A percentile compares a stretch with the other conserved stretches of the same genome.
phyloP scores from a whole-genome alignment of 2,113 vertebrate species.

The Forbesichthys papilliferus region DNA sequence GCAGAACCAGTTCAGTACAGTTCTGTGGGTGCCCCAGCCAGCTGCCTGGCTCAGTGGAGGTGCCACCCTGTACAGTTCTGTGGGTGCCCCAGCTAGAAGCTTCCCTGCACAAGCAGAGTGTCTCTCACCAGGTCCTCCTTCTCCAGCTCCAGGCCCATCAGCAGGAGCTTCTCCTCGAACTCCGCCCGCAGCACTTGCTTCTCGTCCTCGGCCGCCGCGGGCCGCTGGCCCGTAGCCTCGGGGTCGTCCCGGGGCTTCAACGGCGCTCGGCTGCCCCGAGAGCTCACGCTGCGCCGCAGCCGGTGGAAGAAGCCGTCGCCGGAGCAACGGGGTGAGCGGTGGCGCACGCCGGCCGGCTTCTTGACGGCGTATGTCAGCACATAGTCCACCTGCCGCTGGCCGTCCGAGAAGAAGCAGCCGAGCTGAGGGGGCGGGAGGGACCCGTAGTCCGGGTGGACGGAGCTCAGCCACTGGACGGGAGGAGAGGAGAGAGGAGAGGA shows the following conservation, averaged over 20 bases:
- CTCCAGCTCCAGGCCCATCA: slow-evolving; percentile 92
- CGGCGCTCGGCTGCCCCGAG: slow-evolving; percentile 52
- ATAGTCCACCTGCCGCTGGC: slow-evolving; percentile 88
- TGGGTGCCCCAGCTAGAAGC: not conserved
- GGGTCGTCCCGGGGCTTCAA: slow-evolving; percentile 74
- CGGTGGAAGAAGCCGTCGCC: slow-evolving; percentile 54
- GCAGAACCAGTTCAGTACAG: too few relatives aligned
- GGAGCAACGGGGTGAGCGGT: slow-evolving; percentile 53
- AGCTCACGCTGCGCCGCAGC: slow-evolving; percentile 67
- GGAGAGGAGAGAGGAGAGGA: not conserved
- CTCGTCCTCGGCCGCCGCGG: slow-evolving; percentile 86
- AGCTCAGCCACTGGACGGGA: slow-evolving; percentile 79
- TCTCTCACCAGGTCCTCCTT: slow-evolving; percentile 83
- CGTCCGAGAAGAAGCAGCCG: slow-evolving; percentile 88
- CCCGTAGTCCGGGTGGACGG: slow-evolving; percentile 73
- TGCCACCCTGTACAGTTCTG: not conserved
- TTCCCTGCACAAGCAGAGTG: not conserved
- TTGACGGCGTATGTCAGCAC: slow-evolving; percentile 90
- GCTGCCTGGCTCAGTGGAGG: too few relatives aligned
- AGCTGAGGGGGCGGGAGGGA: slow-evolving; percentile 65
- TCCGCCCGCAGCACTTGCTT: slow-evolving; percentile 85
- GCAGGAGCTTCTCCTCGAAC: slow-evolving; percentile 88
- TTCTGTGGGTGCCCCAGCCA: not conserved
- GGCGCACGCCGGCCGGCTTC: slow-evolving; percentile 67
- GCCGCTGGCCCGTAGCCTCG: slow-evolving; percentile 67